phyloP scores from a whole-genome alignment of 2,888 invertebrate genomes.

The Caradrina kadenii region DNA sequence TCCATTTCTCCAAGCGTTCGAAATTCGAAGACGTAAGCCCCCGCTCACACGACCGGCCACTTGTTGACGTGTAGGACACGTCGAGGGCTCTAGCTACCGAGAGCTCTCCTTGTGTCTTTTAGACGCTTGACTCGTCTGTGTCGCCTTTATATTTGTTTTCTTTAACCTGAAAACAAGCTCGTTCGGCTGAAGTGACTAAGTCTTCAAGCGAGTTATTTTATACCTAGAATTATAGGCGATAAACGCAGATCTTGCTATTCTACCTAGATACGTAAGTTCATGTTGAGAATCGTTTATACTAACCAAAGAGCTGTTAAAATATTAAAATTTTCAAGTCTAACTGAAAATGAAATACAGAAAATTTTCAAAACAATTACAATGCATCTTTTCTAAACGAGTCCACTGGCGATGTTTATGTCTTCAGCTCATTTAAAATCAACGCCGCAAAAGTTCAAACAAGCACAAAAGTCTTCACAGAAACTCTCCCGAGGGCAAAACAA shows the following conservation, averaged over 20 bases:
- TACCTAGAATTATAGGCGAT: slow-evolving; percentile 2
- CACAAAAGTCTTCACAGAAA: slow-evolving; percentile 77
- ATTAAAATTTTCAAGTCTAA: not conserved
- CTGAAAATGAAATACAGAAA: slow-evolving; percentile 20
- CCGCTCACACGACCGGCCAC: slow-evolving; percentile 80
- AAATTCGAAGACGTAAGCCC: slow-evolving; percentile 63
- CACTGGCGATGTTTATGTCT: slow-evolving; percentile 60
- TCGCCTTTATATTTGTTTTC: slow-evolving; percentile 55
- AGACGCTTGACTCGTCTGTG: slow-evolving; percentile 65
- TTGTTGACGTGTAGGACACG: slow-evolving; percentile 81
- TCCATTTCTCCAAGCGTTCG: slow-evolving; percentile 45
- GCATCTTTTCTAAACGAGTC: slow-evolving; percentile 64
- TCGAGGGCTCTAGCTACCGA: slow-evolving; percentile 81
- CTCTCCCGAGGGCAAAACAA: slow-evolving; percentile 81
- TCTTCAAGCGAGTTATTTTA: not conserved
- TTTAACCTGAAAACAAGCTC: slow-evolving; percentile 43
- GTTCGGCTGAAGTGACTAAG: slow-evolving; percentile 10
- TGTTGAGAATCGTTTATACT: not conserved
- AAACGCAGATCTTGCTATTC: not conserved
- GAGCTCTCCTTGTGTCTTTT: slow-evolving; percentile 83
- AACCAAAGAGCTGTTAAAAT: slow-evolving; percentile 5
- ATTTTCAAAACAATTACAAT: slow-evolving; percentile 37
- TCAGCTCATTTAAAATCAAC: slow-evolving; percentile 64
- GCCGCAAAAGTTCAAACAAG: slow-evolving; percentile 75
- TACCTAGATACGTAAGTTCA: not conserved